Evolutionary conservation across 1,140 invertebrate genomes (phyloP).

Genomic region (Lepidostoma basale): DNA sequence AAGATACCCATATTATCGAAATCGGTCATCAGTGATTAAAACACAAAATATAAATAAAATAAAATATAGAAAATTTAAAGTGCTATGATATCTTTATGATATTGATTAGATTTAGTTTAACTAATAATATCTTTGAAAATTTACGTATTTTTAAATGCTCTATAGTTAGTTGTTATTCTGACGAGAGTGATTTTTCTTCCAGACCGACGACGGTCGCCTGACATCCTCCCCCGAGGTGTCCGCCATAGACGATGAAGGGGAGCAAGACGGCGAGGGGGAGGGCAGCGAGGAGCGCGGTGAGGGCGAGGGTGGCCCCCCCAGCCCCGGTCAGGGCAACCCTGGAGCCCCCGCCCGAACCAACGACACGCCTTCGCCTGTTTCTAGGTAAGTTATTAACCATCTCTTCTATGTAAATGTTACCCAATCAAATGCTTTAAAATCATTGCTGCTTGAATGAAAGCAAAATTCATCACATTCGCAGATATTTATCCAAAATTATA

Average conservation of each 20-base stretch:
- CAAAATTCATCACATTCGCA: too few relatives aligned
- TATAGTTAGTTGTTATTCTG: neutral
- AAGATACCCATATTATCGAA: too few relatives aligned
- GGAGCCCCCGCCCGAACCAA: slow-evolving; percentile 35
- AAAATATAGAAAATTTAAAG: too few relatives aligned
- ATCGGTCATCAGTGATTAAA: too few relatives aligned
- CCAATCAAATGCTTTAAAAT: too few relatives aligned
- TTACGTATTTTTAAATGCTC: neutral
- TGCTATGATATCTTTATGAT: neutral
- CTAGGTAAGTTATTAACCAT: slow-evolving; percentile 31
- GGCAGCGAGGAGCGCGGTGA: slow-evolving; percentile 19
- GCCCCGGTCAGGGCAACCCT: slow-evolving; percentile 22
- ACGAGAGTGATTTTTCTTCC: too few relatives aligned
- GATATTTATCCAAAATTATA: too few relatives aligned
- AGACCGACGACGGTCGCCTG: slow-evolving; percentile 42
- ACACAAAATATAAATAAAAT: too few relatives aligned
- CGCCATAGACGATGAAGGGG: slow-evolving; percentile 41
- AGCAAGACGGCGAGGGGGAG: slow-evolving; percentile 26
- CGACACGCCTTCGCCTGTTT: slow-evolving; percentile 40
- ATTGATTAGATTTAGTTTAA: neutral
- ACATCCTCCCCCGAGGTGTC: slow-evolving; percentile 43
- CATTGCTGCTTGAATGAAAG: too few relatives aligned
- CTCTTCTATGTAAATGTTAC: too few relatives aligned
- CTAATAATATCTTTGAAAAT: neutral
- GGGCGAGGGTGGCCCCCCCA: slow-evolving; percentile 14